Base-by-base conservation (phyloP, 2,888 invertebrate species). In the Caenorhabditis angaria region DNA sequence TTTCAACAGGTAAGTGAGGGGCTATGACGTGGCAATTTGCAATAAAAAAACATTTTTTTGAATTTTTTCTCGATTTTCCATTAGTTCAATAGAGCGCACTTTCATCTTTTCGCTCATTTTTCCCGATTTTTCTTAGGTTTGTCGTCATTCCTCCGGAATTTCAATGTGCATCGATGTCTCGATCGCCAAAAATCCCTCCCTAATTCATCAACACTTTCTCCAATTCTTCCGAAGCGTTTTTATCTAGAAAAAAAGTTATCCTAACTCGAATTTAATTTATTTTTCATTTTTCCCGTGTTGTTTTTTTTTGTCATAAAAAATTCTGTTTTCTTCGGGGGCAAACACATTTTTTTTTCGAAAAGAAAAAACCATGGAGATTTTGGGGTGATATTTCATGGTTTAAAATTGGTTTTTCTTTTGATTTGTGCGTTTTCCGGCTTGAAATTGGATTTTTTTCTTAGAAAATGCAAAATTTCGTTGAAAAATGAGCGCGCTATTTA, bases 171-270 rank as follows among this genome's bases (percentile, higher is more conserved):
- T 78, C 25, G 76, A 78, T 62, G 61, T 69, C 32, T 58, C 71
- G 20, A 68, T 69, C 2, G 51, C 73, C 8, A 65, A 61, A 65
- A 68, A 72, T 41, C 71, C 71, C 53, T 55, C 67, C n/a, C 58
- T 72, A 51, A 60, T 78, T 3, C 73, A 76, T 27, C 67, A 76
- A 65, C 70, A 64, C 58, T 32, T 78, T 1, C 62, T 76, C 51
- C 67, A 70, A 18, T 74, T 78, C 55, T 55, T 78, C 12, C 73
- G 73, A 25, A 70, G 73, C 66, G 65, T 78, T 61, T 58, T 78
- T 22, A 75, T 78, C 59, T 59, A 57, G n/a, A n/a, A n/a, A n/a
- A n/a, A n/a, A n/a, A n/a, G n/a, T n/a, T n/a, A n/a, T n/a, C n/a
- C n/a, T n/a, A n/a, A n/a, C n/a, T n/a, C n/a, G n/a, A n/a, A n/a